A percentile compares a stretch with the other conserved stretches of the same genome.
phyloP scores from a whole-genome alignment of 2,113 vertebrate species.

The Triplophysa tibetana region DNA sequence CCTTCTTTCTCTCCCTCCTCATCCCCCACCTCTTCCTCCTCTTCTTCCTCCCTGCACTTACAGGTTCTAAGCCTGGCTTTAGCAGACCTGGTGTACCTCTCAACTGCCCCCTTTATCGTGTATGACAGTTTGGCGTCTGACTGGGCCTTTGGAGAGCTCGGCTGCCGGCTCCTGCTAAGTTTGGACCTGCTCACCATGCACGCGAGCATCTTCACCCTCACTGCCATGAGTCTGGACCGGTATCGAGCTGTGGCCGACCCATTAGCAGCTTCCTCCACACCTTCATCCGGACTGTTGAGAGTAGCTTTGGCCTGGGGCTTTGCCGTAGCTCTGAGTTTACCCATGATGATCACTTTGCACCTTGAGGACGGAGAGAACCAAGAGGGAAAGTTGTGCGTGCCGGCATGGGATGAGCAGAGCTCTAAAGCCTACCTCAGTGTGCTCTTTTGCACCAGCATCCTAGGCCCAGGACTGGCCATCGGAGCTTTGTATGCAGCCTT shows the following conservation, averaged over 20 bases:
- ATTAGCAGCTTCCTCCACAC: conserved; percentile 72
- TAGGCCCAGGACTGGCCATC: conserved; percentile 80
- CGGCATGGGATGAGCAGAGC: conserved; percentile 81
- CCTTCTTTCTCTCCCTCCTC: conserved; percentile 64
- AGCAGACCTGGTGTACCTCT: conserved; percentile 83
- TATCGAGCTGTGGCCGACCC: conserved; percentile 79
- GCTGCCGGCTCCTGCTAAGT: conserved; percentile 80
- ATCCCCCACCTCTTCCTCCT: conserved; percentile 55
- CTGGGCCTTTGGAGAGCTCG: conserved; percentile 81
- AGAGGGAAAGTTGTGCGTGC: conserved; percentile 76
- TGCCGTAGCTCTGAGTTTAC: conserved; percentile 78
- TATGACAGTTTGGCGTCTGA: conserved; percentile 79
- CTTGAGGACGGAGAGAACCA: conserved; percentile 77
- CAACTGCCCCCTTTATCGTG: conserved; percentile 81
- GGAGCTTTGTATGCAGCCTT: conserved; percentile 78
- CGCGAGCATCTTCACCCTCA: conserved; percentile 83
- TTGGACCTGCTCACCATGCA: conserved; percentile 85
- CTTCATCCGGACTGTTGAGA: conserved; percentile 72
- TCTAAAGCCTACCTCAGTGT: conserved; percentile 79
- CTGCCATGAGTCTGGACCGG: conserved; percentile 80
- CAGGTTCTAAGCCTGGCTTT: conserved; percentile 82
- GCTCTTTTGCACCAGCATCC: conserved; percentile 82
- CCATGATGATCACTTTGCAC: conserved; percentile 84
- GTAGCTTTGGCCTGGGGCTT: conserved; percentile 78
- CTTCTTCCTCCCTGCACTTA: conserved; percentile 73